Conservation (phyloP, 2,113 vertebrate genomes). For the Tor tambroides region DNA sequence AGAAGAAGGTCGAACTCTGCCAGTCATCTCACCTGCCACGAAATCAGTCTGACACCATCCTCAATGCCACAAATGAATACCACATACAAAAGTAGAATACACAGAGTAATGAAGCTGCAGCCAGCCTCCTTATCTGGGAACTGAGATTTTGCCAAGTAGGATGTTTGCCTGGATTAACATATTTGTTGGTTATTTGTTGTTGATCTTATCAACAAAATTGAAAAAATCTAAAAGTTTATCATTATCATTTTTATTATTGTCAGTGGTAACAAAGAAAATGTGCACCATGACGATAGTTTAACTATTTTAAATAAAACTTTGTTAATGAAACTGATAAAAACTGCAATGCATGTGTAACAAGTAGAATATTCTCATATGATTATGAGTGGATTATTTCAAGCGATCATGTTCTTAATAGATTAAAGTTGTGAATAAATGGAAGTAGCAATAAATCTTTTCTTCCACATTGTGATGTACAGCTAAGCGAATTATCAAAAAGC, state of each 20-base stretch:
- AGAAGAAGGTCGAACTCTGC: conserved; percentile 35
- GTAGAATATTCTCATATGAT: no score
- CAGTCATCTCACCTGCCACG: conserved; percentile 41
- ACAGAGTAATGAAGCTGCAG: background rate
- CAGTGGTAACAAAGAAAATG: background rate
- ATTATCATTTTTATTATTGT: background rate
- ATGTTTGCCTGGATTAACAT: background rate
- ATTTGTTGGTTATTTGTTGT: background rate
- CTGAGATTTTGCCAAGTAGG: background rate
- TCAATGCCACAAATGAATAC: background rate
- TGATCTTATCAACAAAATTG: background rate
- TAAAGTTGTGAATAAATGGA: no score
- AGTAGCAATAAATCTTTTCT: background rate
- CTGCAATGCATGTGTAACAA: no score
- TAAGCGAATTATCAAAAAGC: background rate
- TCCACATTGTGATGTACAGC: background rate
- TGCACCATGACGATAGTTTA: background rate
- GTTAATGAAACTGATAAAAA: no score
- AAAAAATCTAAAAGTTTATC: background rate
- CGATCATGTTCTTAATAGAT: background rate
- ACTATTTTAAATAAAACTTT: background rate
- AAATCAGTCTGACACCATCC: background rate
- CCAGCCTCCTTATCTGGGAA: background rate
- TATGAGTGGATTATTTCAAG: background rate
- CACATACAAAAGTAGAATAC: background rate